phyloP scores from a whole-genome alignment of 2,888 invertebrate genomes.

The Erannis defoliaria region DNA sequence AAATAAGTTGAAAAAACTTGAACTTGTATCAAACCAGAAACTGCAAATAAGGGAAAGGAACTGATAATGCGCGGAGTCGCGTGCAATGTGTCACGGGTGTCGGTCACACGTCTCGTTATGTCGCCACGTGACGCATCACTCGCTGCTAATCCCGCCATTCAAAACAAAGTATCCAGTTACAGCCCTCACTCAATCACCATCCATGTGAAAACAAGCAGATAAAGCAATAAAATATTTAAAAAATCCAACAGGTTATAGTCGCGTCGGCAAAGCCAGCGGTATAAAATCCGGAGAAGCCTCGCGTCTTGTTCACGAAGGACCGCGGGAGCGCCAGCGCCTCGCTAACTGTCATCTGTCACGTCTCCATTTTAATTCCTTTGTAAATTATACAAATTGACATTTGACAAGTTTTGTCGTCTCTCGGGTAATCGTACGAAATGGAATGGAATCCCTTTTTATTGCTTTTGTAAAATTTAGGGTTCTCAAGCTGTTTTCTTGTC shows the following conservation, averaged over 20 bases:
- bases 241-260: constrained; percentile 53
- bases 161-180: constrained; percentile 72
- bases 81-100: constrained; percentile 74
- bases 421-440: constrained; percentile 77
- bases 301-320: constrained; percentile 37
- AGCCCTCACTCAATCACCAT: constrained; percentile 26
- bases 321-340: constrained; percentile 50
- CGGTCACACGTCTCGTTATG: constrained; percentile 79
- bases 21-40: constrained; percentile 1
- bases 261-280: constrained; percentile 34
- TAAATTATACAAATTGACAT: constrained; percentile 82
- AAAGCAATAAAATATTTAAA: constrained; percentile 51
- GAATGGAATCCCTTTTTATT: constrained; percentile 68
- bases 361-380: constrained; percentile 77
- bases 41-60: constrained; percentile 37
- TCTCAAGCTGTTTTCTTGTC: constrained; percentile 43
- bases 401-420: constrained; percentile 84
- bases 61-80: constrained; percentile 49
- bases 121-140: constrained; percentile 62
- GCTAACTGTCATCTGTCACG: constrained; percentile 77
- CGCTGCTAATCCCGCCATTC: constrained; percentile 66
- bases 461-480: constrained; percentile 62
- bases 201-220: constrained; percentile 54
- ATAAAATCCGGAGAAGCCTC: constrained; percentile 46
- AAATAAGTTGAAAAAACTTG: neutral